A percentile compares a stretch with the other conserved stretches of the same genome.
phyloP scores from a whole-genome alignment of 2,113 vertebrate species.

The Tragelaphus strepsiceros region DNA sequence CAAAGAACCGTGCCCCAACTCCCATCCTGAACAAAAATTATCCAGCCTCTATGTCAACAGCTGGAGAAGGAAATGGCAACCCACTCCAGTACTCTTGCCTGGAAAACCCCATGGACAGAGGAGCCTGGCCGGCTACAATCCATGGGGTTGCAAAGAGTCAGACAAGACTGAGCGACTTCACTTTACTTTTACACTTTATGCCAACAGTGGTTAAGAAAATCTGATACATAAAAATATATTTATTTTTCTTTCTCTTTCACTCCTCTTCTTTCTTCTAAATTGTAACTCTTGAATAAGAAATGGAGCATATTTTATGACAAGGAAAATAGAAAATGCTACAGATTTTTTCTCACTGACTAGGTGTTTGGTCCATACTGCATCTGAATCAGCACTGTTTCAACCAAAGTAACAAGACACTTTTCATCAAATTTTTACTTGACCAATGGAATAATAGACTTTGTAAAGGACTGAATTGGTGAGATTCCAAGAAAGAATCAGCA shows the following conservation, averaged over 20 bases:
- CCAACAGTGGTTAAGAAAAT: background rate
- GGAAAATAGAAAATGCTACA: background rate
- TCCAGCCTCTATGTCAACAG: background rate
- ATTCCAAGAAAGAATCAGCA: background rate
- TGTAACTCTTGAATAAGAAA: background rate
- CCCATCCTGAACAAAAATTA: background rate
- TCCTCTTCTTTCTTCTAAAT: background rate
- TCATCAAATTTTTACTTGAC: background rate
- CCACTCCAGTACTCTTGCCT: background rate
- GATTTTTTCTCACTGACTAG: background rate
- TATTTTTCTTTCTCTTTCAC: background rate
- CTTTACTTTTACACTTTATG: background rate
- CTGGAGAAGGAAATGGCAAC: background rate
- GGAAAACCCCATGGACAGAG: background rate
- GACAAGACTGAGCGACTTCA: background rate
- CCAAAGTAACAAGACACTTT: background rate
- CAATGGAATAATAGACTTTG: background rate
- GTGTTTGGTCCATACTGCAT: background rate
- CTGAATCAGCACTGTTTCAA: background rate
- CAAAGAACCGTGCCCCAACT: background rate
- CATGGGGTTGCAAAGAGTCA: background rate
- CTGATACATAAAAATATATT: background rate
- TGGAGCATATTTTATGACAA: background rate
- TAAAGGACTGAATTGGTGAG: background rate
- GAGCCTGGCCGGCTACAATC: background rate